Conservation (phyloP, 2,888 invertebrate genomes). For the Amphiduros pacificus region DNA sequence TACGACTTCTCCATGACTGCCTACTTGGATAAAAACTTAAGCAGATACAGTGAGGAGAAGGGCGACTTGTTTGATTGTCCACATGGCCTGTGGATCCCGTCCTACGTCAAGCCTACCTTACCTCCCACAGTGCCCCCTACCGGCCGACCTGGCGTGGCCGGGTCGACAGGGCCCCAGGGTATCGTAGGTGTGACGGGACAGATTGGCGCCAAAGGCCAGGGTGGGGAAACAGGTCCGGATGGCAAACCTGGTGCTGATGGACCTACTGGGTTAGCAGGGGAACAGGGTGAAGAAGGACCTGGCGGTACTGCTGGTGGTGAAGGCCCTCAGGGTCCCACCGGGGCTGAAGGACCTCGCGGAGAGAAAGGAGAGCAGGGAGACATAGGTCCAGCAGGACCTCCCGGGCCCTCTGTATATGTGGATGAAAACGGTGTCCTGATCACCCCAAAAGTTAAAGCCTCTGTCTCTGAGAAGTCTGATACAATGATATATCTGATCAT, state of each 20-base stretch:
- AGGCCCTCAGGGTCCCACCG: background rate
- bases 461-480: background rate
- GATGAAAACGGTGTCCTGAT: background rate
- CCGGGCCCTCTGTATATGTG: background rate
- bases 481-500: slow-evolving; percentile 1
- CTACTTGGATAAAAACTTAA: no score
- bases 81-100: slow-evolving; percentile 6
- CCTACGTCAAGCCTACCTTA: background rate
- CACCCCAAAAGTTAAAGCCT: background rate
- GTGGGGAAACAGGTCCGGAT: background rate
- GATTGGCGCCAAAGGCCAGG: background rate
- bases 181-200: background rate
- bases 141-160: slow-evolving; percentile 2
- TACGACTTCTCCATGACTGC: slow-evolving; percentile 19
- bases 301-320: background rate
- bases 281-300: background rate
- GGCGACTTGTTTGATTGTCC: no score
- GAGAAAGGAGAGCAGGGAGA: background rate
- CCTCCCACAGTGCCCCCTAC: background rate
- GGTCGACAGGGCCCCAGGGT: slow-evolving; percentile 3
- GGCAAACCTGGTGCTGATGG: slow-evolving; percentile 8
- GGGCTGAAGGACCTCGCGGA: background rate
- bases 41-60: no score
- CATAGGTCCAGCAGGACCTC: slow-evolving; percentile 8
- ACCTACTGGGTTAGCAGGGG: background rate